Conservation (phyloP, 2,113 vertebrate species). For the Hippocampus guttulatus region DNA sequence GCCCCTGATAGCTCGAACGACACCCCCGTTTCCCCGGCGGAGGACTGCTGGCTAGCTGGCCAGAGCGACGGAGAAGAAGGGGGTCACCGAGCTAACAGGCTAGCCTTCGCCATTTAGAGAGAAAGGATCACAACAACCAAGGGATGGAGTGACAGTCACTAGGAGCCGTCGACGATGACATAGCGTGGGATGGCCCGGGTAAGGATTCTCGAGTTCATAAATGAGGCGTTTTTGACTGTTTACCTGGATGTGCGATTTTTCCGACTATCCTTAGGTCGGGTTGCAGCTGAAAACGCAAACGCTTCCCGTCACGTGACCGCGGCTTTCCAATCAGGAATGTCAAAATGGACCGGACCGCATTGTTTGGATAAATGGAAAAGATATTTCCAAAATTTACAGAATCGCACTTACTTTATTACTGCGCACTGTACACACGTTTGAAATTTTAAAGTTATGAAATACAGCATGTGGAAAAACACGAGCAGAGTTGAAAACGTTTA, state of each 20-base stretch:
- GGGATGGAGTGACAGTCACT: constrained; percentile 24
- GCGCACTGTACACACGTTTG: background rate
- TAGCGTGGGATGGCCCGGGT: constrained; percentile 15
- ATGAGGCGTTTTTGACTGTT: constrained; percentile 64
- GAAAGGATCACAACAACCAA: constrained; percentile 14
- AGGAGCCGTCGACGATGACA: constrained; percentile 34
- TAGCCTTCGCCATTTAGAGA: constrained; percentile 64
- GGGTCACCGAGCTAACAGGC: constrained; percentile 72
- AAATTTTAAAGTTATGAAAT: too few species aligned
- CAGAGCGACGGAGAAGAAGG: constrained; percentile 59
- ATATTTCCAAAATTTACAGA: background rate
- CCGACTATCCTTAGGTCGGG: constrained; percentile 74
- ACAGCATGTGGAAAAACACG: too few species aligned
- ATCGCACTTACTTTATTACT: background rate
- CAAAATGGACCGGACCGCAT: constrained; percentile 42
- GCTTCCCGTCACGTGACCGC: constrained; percentile 72
- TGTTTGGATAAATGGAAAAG: background rate
- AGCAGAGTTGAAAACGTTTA: too few species aligned
- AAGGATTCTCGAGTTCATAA: constrained; percentile 39
- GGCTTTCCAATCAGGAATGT: constrained; percentile 42
- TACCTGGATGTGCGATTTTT: constrained; percentile 79
- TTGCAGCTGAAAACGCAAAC: constrained; percentile 69
- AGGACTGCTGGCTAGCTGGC: constrained; percentile 58
- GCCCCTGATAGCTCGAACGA: constrained; percentile 43
- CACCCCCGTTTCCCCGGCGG: constrained; percentile 23